phyloP scores from a whole-genome alignment of 1,140 invertebrate genomes.

The Drosophila ogumai region DNA sequence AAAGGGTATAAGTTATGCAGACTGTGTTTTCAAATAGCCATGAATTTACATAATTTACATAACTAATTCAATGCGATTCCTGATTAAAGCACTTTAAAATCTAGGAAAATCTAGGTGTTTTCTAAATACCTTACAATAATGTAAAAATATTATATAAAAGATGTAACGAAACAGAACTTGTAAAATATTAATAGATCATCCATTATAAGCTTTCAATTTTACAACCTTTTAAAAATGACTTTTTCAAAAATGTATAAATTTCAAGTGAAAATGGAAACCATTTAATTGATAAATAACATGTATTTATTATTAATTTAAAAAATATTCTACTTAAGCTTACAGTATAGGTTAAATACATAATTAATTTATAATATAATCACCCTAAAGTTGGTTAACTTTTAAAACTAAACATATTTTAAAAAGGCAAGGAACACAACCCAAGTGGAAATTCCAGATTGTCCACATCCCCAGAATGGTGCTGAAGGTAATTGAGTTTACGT shows the following conservation, averaged over 20 bases:
- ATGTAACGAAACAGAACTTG: neutral
- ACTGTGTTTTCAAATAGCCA: neutral
- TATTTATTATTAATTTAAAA: too few species aligned
- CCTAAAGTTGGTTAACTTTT: neutral
- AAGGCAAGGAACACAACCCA: neutral
- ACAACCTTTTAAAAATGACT: too few species aligned
- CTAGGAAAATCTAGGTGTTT: neutral
- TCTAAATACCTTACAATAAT: neutral
- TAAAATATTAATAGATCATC: too few species aligned
- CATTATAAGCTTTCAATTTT: too few species aligned
- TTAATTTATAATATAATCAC: neutral
- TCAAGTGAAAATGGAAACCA: too few species aligned
- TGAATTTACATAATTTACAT: neutral
- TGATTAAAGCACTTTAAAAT: neutral
- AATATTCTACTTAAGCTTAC: too few species aligned
- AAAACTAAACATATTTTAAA: neutral
- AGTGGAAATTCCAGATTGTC: neutral
- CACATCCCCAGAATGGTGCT: neutral
- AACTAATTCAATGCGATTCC: neutral
- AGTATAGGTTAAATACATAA: neutral
- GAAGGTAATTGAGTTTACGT: constrained; percentile 7
- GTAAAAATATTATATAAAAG: neutral
- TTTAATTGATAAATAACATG: too few species aligned
- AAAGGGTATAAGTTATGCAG: neutral
- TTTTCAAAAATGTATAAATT: too few species aligned